Percentiles rank a stretch among this genome's conserved stretches.
Evolutionary conservation across 1,140 invertebrate genomes (phyloP).

Genomic region (Wasmannia auropunctata): DNA sequence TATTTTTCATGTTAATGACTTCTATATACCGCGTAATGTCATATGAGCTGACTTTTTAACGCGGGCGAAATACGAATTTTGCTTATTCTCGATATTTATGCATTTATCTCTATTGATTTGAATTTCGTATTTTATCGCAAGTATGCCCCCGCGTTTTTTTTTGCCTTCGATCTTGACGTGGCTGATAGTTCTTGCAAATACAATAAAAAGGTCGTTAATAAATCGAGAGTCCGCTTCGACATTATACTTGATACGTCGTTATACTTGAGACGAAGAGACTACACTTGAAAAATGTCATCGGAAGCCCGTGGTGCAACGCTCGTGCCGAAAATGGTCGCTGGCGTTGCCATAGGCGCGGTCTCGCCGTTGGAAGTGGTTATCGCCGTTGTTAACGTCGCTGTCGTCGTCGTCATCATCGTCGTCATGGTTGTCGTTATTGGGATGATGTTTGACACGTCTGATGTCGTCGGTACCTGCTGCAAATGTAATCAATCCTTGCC

Average conservation of each 20-base stretch:
- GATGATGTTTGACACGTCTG: constrained; percentile 67
- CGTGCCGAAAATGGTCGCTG: constrained; percentile 77
- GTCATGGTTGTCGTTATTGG: constrained; percentile 55
- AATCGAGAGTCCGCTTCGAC: constrained; percentile 17
- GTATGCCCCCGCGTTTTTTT: background rate
- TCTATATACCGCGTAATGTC: background rate
- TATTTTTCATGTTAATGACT: background rate
- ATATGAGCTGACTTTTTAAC: constrained; percentile 16
- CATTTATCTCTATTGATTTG: constrained; percentile 22
- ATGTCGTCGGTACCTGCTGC: constrained; percentile 79
- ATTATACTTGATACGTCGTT: background rate
- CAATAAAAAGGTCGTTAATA: constrained; percentile 52
- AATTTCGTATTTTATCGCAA: constrained; percentile 23
- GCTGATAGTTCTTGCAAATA: constrained; percentile 32
- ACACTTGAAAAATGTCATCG: constrained; percentile 79
- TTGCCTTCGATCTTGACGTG: background rate
- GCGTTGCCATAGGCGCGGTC: constrained; percentile 70
- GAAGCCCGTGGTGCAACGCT: constrained; percentile 78
- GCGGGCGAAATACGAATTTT: constrained; percentile 23
- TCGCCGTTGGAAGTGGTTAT: constrained; percentile 75
- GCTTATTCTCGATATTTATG: constrained; percentile 35
- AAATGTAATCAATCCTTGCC: constrained; percentile 11
- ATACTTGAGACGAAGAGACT: constrained; percentile 54
- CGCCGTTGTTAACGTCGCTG: constrained; percentile 39
- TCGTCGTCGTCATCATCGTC: constrained; percentile 70